Conservation (phyloP, 2,113 vertebrate species). For the Ictidomys tridecemlineatus region DNA sequence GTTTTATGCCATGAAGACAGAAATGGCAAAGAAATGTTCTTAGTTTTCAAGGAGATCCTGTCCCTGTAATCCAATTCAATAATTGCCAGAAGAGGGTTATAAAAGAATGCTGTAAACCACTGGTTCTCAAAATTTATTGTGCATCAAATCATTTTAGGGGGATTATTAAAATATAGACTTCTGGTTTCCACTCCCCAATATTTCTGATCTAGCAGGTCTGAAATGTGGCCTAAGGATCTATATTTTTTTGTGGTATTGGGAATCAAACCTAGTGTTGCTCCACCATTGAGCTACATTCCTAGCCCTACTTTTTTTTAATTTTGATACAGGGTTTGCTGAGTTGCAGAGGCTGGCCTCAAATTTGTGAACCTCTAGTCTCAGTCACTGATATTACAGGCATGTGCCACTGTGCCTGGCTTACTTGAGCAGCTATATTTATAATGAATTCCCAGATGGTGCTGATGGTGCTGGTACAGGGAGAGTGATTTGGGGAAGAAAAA, state of each 20-base stretch:
- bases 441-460: not conserved
- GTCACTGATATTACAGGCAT: no score
- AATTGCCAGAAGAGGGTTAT: constrained; percentile 42
- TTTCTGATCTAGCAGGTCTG: not conserved
- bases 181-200: not conserved
- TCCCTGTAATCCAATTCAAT: constrained; percentile 46
- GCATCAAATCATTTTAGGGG: not conserved
- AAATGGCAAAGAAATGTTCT: constrained; percentile 45
- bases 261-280: no score
- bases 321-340: no score
- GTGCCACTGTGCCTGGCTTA: no score
- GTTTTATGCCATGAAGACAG: constrained; percentile 41
- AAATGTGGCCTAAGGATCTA: not conserved
- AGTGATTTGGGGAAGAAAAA: not conserved
- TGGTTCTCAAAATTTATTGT: constrained; percentile 1
- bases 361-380: no score
- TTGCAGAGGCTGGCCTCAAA: no score
- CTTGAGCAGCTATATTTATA: not conserved
- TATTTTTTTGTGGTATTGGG: no score
- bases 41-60: constrained; percentile 59
- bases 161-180: not conserved
- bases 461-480: not conserved
- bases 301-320: no score
- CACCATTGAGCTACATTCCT: no score
- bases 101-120: constrained; percentile 43